Percentiles rank a stretch among this genome's conserved stretches.
Conservation (phyloP, 2,113 vertebrate species). For the Bothrops jararaca region DNA sequence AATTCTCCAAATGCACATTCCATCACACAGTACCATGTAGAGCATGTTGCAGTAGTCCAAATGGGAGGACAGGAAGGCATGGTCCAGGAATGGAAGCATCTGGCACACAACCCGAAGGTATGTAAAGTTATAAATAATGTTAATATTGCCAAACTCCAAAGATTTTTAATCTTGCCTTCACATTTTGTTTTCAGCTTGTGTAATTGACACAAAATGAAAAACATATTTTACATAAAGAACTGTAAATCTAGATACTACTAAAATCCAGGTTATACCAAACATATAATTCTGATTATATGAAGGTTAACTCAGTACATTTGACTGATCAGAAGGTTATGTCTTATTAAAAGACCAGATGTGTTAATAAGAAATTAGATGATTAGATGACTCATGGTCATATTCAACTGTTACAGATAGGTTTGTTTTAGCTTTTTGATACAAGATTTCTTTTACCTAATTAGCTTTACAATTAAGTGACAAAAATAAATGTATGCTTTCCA, state of each 20-base stretch:
- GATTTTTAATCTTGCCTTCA: neutral
- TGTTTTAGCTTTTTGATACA: neutral
- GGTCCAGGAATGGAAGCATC: neutral
- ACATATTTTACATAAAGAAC: neutral
- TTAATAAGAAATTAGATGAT: slow-evolving; percentile 37
- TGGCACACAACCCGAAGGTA: neutral
- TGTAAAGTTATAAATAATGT: neutral
- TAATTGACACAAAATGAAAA: neutral
- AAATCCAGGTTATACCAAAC: neutral
- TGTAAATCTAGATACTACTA: neutral
- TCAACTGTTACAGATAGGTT: slow-evolving; percentile 22
- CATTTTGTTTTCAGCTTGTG: neutral
- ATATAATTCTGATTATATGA: neutral
- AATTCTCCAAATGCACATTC: neutral
- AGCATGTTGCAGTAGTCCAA: neutral
- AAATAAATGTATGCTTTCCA: slow-evolving; percentile 2
- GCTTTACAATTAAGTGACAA: slow-evolving; percentile 27
- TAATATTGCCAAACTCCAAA: neutral
- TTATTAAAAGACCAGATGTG: slow-evolving; percentile 24
- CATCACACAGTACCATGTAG: neutral
- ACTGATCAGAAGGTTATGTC: neutral
- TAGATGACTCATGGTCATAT: slow-evolving; percentile 14
- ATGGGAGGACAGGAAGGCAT: neutral
- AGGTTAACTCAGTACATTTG: neutral
- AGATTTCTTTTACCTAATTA: slow-evolving; percentile 33